A percentile compares a stretch with the other conserved stretches of the same genome.
Evolutionary conservation across 23 tunicate species (phyloP).

Genomic region (Styela plicata): DNA sequence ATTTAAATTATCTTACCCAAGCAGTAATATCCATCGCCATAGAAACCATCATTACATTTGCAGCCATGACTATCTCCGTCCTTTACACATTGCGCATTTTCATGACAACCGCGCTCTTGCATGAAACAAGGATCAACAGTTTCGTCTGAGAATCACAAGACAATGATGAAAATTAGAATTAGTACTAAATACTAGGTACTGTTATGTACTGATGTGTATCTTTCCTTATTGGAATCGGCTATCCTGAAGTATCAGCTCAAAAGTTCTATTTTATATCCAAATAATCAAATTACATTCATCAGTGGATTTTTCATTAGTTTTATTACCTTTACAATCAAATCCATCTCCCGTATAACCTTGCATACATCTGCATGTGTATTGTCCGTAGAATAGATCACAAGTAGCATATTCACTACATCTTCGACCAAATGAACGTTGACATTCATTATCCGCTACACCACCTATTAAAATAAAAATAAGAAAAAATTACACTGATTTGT

Average conservation of each 20-base stretch:
- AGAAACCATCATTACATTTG: conserved; percentile 10
- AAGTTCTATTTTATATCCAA: too few relatives aligned
- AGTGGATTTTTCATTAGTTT: too few relatives aligned
- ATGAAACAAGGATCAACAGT: not conserved
- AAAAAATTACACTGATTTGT: too few relatives aligned
- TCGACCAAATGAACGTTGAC: conserved; percentile 1
- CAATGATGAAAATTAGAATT: too few relatives aligned
- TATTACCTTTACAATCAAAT: not conserved
- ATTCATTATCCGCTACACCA: not conserved
- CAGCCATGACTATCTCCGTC: not conserved
- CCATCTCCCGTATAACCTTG: conserved; percentile 20
- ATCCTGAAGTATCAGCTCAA: too few relatives aligned
- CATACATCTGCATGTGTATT: not conserved
- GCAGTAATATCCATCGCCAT: conserved; percentile 13
- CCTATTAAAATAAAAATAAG: not conserved
- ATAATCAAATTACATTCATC: too few relatives aligned
- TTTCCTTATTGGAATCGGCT: too few relatives aligned
- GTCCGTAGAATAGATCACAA: not conserved
- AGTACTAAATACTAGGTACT: too few relatives aligned
- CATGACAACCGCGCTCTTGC: not conserved
- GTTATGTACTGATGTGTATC: too few relatives aligned
- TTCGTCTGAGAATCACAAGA: too few relatives aligned
- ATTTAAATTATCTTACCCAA: too few relatives aligned
- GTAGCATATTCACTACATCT: not conserved
- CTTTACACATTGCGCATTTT: not conserved